Percentiles rank a stretch among this genome's conserved stretches.
phyloP scores from a whole-genome alignment of 2,113 vertebrate species.

The Crocuta crocuta region DNA sequence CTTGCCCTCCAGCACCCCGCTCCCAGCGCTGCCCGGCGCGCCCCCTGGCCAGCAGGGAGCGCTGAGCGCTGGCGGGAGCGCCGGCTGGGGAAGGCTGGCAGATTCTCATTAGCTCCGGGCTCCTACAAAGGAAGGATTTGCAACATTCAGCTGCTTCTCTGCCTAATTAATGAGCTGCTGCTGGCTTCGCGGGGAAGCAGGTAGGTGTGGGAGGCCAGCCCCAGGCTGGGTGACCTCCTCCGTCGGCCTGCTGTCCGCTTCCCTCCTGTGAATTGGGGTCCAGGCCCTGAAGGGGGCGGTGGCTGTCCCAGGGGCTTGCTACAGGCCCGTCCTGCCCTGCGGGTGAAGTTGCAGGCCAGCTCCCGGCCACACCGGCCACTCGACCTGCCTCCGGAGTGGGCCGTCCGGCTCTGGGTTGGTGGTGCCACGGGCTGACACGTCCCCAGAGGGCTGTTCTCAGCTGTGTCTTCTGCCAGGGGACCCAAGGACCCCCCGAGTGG shows the following conservation, averaged over 20 bases:
- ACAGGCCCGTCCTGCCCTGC: not conserved
- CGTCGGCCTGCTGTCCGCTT: fast-evolving
- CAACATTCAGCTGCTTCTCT: not conserved
- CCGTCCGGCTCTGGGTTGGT: not conserved
- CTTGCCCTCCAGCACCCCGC: not conserved
- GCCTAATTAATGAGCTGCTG: not conserved
- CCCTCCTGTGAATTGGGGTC: not conserved
- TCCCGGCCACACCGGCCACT: fast-evolving
- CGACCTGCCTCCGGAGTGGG: not conserved
- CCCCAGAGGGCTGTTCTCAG: not conserved
- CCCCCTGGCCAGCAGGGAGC: fast-evolving
- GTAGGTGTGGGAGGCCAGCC: not conserved
- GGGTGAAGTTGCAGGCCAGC: fast-evolving
- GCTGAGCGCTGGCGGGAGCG: not conserved
- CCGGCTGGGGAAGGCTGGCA: fast-evolving
- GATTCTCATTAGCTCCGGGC: not conserved
- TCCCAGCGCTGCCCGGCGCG: fast-evolving
- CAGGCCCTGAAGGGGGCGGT: not conserved
- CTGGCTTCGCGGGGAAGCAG: not conserved
- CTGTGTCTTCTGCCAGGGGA: not conserved
- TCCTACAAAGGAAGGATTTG: not conserved
- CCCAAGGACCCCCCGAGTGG: fast-evolving
- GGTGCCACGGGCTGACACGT: not conserved
- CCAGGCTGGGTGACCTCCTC: not conserved
- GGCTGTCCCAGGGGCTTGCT: not conserved